A percentile compares a stretch with the other conserved stretches of the same genome.
These are phyloP conservation scores for Tachysurus vachellii DNA, from an alignment of 2,113 vertebrate species.

Conservation along the genomic window DNA sequence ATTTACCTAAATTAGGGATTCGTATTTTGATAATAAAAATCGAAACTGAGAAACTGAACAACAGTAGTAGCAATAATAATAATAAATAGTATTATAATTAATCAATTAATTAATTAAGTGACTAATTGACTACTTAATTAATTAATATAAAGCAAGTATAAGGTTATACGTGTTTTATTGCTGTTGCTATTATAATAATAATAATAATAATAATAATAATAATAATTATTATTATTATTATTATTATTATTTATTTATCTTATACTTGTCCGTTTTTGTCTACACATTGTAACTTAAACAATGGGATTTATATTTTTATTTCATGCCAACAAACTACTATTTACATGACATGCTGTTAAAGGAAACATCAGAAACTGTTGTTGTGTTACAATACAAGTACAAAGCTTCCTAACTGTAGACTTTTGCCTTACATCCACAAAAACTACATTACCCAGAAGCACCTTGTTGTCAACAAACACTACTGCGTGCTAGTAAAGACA, in stretches of 20 bases:
- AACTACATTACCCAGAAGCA: conserved; percentile 52
- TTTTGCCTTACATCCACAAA: not conserved
- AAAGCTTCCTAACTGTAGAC: conserved; percentile 25
- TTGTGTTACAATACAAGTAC: conserved; percentile 36
- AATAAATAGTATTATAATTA: no score
- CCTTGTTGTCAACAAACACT: conserved; percentile 19
- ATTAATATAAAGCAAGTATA: no score
- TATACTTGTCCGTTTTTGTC: not conserved
- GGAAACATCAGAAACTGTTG: not conserved
- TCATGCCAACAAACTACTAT: not conserved
- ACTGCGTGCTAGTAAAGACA: not conserved
- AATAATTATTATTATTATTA: not conserved
- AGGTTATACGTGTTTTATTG: no score
- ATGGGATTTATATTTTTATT: not conserved
- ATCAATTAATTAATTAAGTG: no score
- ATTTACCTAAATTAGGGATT: no score
- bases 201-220: no score
- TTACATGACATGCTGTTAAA: not conserved
- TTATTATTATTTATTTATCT: not conserved
- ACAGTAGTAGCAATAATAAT: no score
- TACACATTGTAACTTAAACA: not conserved
- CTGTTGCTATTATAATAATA: no score
- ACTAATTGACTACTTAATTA: no score
- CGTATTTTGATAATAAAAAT: no score
- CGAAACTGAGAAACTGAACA: no score